These are phyloP conservation scores for Glyptemys insculpta DNA, from an alignment of 2,797 vertebrate species.

Conservation along the genomic window DNA sequence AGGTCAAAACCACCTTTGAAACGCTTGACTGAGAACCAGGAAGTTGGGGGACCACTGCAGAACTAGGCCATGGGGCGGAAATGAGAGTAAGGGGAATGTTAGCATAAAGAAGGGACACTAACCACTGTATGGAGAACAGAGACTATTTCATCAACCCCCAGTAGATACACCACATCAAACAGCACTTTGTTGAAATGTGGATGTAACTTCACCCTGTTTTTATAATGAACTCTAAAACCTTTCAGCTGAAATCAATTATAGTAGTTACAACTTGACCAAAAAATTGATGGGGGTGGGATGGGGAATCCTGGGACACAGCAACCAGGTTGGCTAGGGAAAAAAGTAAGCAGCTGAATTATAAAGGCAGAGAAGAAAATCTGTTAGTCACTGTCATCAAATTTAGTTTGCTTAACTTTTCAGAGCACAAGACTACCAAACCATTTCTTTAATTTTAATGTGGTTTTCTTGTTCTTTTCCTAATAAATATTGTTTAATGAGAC, in stretches of 20 bases:
- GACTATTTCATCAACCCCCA: neutral
- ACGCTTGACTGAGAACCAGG: neutral
- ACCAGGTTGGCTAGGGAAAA: slow-evolving; percentile 47
- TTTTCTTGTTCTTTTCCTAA: slow-evolving; percentile 17
- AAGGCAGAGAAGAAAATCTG: slow-evolving; percentile 55
- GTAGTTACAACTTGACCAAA: slow-evolving; percentile 25
- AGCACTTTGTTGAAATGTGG: neutral
- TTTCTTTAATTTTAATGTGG: slow-evolving; percentile 2
- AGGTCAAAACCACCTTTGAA: neutral
- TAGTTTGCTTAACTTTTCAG: slow-evolving; percentile 42
- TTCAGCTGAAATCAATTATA: slow-evolving; percentile 32
- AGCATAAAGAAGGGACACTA: neutral
- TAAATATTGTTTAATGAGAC: neutral
- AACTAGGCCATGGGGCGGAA: neutral
- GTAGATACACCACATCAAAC: neutral
- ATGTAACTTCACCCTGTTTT: neutral
- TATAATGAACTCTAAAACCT: slow-evolving; percentile 11
- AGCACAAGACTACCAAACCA: slow-evolving; percentile 1
- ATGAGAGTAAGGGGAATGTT: neutral
- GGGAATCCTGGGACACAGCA: slow-evolving; percentile 52
- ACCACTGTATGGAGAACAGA: neutral
- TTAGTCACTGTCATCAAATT: slow-evolving; percentile 47
- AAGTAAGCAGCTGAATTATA: slow-evolving; percentile 58
- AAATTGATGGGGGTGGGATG: neutral
- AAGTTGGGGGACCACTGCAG: neutral